Evolutionary conservation across 2,888 invertebrate species (phyloP), one percentile per base, ranked within the genome.

Genomic region (Arenicola marina): DNA sequence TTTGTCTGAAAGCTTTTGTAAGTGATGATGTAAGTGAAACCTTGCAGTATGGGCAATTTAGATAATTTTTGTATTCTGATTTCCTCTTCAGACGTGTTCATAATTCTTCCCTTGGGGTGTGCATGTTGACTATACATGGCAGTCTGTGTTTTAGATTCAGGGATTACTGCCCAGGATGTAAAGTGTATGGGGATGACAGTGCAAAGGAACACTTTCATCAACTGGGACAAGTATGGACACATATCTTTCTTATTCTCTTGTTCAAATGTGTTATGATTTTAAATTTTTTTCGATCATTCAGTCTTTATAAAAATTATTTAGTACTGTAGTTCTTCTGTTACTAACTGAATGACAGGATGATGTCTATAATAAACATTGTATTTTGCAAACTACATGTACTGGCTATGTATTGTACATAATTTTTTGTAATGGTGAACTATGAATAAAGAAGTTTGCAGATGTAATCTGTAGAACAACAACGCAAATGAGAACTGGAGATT

Each of bases 131-230:
- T 38, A 15, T 15, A 15, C 38, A 38, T 15, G 15, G 38, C 15
- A 70, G 0, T 31, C 15, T 48, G 24, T 43, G 15, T 51, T 29
- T 34, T 81, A 94, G 95, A 88, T 85, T 90, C 92, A 4, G 85
- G 86, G 51, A 78, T 95, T 45, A 84, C 85, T 48, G 86, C 90
- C 0, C 82, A 83, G 15, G 87, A 91, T 73, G 88, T 96, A 32
- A 88, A 87, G 33, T 91, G 92, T 59, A 85, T 98, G 77, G 92
- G 92, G 1, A 89, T 95, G 74, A 90, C 92, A 0, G 90, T 91
- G 0, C 93, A 93, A 78, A 86, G 95, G 72, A 87, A 90, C 69
- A 92, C 91, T 38, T 93, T 94, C 79, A 87, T 91, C 1, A 91
- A 91, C 2, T 95, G 94, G 94, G 90, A 93, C 73, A 87, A 87